These are phyloP conservation scores for Athalia rosae DNA, from an alignment of 2,888 invertebrate species.

Conservation along the genomic window DNA sequence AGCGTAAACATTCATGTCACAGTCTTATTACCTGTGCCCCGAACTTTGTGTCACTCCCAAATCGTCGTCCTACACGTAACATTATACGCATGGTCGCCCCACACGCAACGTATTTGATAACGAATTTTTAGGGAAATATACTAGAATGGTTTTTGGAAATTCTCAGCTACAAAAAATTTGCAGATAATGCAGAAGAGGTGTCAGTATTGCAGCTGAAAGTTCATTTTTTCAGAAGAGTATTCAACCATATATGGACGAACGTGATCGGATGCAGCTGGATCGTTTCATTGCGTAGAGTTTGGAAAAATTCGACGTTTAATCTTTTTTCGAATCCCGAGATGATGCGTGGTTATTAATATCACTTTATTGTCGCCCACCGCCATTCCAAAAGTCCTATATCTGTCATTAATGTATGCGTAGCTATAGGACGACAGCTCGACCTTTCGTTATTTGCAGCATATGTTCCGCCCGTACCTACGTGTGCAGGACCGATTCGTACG, in stretches of 20 bases:
- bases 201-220: no score
- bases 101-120: conserved; percentile 11
- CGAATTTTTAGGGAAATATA: not conserved
- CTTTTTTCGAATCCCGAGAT: not conserved
- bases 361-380: conserved; percentile 2
- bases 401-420: not conserved
- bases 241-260: no score
- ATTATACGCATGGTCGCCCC: not conserved
- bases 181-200: no score
- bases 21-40: conserved; percentile 42
- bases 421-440: not conserved
- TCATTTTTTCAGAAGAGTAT: no score
- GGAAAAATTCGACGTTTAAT: conserved; percentile 16
- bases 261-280: no score
- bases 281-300: not conserved
- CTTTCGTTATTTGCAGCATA: not conserved
- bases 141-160: no score
- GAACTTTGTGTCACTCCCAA: not conserved
- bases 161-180: no score
- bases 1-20: conserved; percentile 41
- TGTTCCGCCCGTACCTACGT: no score
- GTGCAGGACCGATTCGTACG: no score
- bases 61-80: not conserved
- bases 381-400: not conserved
- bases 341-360: conserved; percentile 29